Percentiles rank a stretch among this genome's conserved stretches.
phyloP scores from a whole-genome alignment of 1,140 invertebrate genomes.

The Drosophila sucinea region DNA sequence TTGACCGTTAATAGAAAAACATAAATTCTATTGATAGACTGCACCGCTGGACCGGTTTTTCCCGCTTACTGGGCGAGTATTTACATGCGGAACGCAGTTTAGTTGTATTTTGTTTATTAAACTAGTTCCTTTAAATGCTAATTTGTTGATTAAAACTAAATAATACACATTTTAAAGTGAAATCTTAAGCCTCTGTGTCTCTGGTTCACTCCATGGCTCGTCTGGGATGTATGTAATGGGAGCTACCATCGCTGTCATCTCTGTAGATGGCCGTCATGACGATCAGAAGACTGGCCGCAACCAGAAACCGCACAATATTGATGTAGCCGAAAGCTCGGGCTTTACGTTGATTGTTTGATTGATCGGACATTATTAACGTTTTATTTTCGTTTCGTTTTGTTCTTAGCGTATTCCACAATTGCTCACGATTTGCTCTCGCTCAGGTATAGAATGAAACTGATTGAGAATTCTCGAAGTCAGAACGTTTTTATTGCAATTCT shows the following conservation, averaged over 20 bases:
- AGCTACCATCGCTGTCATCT: constrained; percentile 47
- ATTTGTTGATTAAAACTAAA: background rate
- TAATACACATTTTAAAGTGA: background rate
- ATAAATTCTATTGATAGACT: constrained; percentile 2
- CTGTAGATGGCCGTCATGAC: constrained; percentile 57
- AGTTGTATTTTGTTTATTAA: constrained; percentile 6
- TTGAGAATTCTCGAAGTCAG: background rate
- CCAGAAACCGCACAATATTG: constrained; percentile 22
- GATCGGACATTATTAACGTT: constrained; percentile 25
- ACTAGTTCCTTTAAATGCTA: constrained; percentile 10
- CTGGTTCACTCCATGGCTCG: constrained; percentile 43
- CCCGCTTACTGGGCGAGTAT: background rate
- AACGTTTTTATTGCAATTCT: constrained; percentile 13
- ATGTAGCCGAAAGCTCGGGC: constrained; percentile 7
- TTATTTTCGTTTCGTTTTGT: background rate
- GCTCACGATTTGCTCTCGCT: constrained; percentile 7
- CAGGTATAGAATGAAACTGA: constrained; percentile 4
- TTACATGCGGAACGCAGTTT: constrained; percentile 2
- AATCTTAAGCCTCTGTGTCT: background rate
- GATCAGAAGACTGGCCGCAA: constrained; percentile 45
- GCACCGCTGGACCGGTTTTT: background rate
- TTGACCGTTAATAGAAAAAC: background rate
- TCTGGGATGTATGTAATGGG: constrained; percentile 61
- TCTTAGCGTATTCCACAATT: background rate
- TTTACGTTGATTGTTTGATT: constrained; percentile 10